Percentiles rank a stretch among this genome's conserved stretches.
phyloP scores from a whole-genome alignment of 1,140 invertebrate species.

The Pseudomyrmex pallidus region DNA sequence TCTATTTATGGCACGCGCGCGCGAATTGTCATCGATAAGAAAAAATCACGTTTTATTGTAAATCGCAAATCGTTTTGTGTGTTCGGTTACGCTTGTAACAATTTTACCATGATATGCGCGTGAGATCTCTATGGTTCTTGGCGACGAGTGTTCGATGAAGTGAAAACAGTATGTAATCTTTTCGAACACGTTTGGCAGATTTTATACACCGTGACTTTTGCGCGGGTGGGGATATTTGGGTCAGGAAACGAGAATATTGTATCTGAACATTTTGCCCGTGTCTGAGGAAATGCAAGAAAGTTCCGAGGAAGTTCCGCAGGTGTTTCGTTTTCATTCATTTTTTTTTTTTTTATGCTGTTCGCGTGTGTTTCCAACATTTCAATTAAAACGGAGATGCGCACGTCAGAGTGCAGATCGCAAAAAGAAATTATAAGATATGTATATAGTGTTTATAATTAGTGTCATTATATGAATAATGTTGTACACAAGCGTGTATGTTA shows the following conservation, averaged over 20 bases:
- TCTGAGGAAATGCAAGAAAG: constrained; percentile 27
- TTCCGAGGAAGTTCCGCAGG: background rate
- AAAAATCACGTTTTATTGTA: too few relatives aligned
- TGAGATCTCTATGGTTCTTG: background rate
- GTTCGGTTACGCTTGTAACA: background rate
- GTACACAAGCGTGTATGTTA: too few relatives aligned
- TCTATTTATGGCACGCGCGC: too few relatives aligned
- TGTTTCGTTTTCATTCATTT: constrained; percentile 39
- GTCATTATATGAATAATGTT: too few relatives aligned
- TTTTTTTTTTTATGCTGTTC: too few relatives aligned
- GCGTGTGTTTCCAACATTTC: background rate
- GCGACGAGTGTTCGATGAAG: background rate
- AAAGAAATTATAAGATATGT: too few relatives aligned
- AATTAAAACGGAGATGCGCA: background rate
- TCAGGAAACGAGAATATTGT: constrained; percentile 50
- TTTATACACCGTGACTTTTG: constrained; percentile 65
- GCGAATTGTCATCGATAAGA: too few relatives aligned
- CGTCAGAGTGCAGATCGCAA: background rate
- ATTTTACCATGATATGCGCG: constrained; percentile 37
- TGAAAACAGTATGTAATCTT: constrained; percentile 19
- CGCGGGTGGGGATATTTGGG: constrained; percentile 68
- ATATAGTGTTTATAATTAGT: too few relatives aligned
- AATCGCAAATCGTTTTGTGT: background rate
- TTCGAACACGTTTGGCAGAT: constrained; percentile 20
- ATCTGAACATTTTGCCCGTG: background rate